Percentiles rank a stretch among this genome's conserved stretches.
Conservation (phyloP, 2,888 invertebrate genomes). For the Acleris cristana region DNA sequence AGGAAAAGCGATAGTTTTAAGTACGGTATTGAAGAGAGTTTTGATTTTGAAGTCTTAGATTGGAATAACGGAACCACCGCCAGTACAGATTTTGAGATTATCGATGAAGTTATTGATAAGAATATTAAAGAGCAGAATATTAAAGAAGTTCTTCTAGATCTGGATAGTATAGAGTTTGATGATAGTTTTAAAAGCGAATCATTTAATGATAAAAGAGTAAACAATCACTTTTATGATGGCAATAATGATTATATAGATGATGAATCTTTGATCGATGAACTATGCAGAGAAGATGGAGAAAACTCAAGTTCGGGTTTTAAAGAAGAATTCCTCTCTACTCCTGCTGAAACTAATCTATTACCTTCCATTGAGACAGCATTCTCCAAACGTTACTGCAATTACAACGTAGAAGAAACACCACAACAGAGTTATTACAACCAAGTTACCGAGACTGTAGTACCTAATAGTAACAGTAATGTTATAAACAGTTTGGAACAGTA, state of each 20-base stretch:
- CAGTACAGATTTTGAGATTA: constrained; percentile 66
- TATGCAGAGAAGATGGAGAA: constrained; percentile 76
- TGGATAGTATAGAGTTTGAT: constrained; percentile 75
- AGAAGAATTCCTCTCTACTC: constrained; percentile 62
- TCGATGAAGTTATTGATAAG: constrained; percentile 69
- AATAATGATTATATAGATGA: constrained; percentile 77
- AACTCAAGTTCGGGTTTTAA: constrained; percentile 60
- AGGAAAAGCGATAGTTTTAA: constrained; percentile 66
- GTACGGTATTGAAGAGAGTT: constrained; percentile 72
- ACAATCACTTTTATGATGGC: constrained; percentile 53
- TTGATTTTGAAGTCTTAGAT: constrained; percentile 74
- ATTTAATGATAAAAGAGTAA: constrained; percentile 49
- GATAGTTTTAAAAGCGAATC: constrained; percentile 59
- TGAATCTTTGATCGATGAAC: constrained; percentile 75
- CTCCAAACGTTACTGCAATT: constrained; percentile 70
- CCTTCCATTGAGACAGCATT: constrained; percentile 78
- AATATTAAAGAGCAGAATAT: constrained; percentile 75
- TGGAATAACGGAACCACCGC: constrained; percentile 55
- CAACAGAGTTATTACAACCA: constrained; percentile 46
- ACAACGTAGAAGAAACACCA: constrained; percentile 53
- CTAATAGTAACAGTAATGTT: constrained; percentile 48
- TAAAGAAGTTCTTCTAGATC: constrained; percentile 74
- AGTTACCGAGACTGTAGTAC: constrained; percentile 44
- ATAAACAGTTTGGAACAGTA: constrained; percentile 74
- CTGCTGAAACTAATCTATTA: constrained; percentile 64